A percentile compares a stretch with the other conserved stretches of the same genome.
Conservation (phyloP, 2,797 vertebrate species). For the Rhynchonycteris naso region DNA sequence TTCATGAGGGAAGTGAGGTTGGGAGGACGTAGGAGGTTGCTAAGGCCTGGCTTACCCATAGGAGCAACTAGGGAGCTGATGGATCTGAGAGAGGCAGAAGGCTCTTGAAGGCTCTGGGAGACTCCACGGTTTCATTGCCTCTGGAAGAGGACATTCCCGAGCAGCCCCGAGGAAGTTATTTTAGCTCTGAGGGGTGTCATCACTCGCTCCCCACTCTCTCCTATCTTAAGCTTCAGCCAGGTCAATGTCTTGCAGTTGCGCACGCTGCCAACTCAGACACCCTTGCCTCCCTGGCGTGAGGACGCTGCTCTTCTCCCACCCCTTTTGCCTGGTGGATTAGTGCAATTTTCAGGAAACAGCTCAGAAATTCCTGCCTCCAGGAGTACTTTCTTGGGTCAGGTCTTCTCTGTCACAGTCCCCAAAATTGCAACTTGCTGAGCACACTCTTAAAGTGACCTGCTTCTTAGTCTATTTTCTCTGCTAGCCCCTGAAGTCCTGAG, state of each 20-base stretch:
- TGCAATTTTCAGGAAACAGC: not conserved
- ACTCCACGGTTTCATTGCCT: not conserved
- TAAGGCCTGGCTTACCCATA: not conserved
- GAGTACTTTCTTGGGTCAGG: not conserved
- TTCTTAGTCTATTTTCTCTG: not conserved
- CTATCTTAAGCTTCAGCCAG: not conserved
- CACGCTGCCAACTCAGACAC: not conserved
- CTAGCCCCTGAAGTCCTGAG: not conserved
- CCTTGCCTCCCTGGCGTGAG: not conserved
- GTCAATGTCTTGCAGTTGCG: not conserved
- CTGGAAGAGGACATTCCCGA: not conserved
- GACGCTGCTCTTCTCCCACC: not conserved
- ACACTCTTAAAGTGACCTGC: not conserved
- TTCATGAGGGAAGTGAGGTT: not conserved
- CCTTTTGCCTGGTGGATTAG: not conserved
- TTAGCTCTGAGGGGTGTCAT: not conserved
- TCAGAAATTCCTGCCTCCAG: constrained; percentile 29
- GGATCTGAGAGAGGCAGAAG: not conserved
- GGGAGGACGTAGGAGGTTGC: not conserved
- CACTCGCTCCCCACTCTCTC: no score
- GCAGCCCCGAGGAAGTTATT: not conserved
- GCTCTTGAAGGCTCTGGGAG: not conserved
- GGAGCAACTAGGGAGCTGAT: not conserved
- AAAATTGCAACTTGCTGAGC: not conserved
- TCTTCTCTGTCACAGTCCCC: not conserved